Base-by-base conservation (phyloP, 2,113 vertebrate genomes). In the Pseudorasbora parva region DNA sequence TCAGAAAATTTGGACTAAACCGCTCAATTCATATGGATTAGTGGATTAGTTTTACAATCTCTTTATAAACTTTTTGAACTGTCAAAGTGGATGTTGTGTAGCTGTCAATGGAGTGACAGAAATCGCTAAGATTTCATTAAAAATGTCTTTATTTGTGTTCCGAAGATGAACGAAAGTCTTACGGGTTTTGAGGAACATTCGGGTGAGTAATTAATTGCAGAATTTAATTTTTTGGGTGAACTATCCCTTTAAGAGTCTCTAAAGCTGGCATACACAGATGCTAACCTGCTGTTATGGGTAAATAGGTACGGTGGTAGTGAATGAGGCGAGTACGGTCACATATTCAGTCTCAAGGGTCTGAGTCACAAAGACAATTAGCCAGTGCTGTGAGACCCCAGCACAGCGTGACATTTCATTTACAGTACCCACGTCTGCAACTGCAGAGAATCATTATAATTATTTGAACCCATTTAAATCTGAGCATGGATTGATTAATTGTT, bases 291-390 rank as follows among this genome's bases (percentile, higher is more conserved):
- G 51, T 54, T 54, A 21, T 0, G 51, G 51, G 51, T 21, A 54
- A 54, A 54, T 21, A 62, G 64, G 47, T 21, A 33, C 59, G 21
- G 27, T 84, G 27, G 73, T 83, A 57, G 45, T 62, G 71, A 84
- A 82, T 76, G 23, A 82, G 51, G 23, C 51, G 56, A 21, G 69
- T 57, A 68, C 10, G 7, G 56, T 82, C 72, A 75, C 62, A 49
- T 78, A 21, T 37, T 71, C 15, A 27, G 2, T 81, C 83, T 82
- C 79, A 47, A 27, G 69, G 78, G 73, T 73, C 19, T 84, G 4
- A 69, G 45, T 84, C 76, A 69, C 71, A 78, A 43, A 14, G n/a
- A 62, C 76, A 56, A 82, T 81, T 62, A 81, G n/a, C 41, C n/a
- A 17, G 10, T 14, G 12, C 74, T 47, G 15, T 76, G 82, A 74